Conservation (phyloP, 2,113 vertebrate species). For the Prochilodus magdalenae region DNA sequence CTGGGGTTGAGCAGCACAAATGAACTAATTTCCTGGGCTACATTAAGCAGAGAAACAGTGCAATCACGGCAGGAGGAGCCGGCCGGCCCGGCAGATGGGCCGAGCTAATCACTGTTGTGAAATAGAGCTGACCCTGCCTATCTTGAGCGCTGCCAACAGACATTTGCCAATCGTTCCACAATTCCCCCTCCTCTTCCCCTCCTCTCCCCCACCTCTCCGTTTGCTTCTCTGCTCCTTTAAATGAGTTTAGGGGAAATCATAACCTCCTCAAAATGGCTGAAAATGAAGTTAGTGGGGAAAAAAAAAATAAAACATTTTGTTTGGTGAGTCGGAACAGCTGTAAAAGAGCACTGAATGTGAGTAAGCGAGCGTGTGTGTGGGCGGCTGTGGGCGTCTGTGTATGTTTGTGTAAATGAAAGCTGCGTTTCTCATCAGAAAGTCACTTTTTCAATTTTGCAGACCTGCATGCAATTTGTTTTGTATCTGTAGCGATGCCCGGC, state of each 20-base stretch:
- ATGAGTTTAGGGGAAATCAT: conserved; percentile 60
- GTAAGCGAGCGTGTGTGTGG: conserved; percentile 53
- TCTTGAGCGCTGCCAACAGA: conserved; percentile 67
- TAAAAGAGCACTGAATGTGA: conserved; percentile 72
- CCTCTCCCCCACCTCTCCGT: conserved; percentile 47
- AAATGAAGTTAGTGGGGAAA: conserved; percentile 65
- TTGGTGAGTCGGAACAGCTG: conserved; percentile 72
- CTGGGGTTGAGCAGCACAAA: conserved; percentile 74
- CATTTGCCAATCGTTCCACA: conserved; percentile 64
- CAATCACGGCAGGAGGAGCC: conserved; percentile 77
- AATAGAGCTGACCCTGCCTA: conserved; percentile 82
- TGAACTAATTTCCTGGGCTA: conserved; percentile 78
- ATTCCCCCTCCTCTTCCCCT: conserved; percentile 51
- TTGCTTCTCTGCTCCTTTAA: conserved; percentile 65
- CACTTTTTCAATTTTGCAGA: conserved; percentile 3
- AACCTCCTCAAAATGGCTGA: conserved; percentile 67
- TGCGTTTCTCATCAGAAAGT: conserved; percentile 23
- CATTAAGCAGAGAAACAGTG: conserved; percentile 73
- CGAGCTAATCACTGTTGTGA: conserved; percentile 82
- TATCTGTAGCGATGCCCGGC: background rate
- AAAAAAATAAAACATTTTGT: conserved; percentile 65
- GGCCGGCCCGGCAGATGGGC: conserved; percentile 76
- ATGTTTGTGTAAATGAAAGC: background rate
- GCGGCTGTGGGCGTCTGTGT: conserved; percentile 11
- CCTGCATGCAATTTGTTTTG: conserved; percentile 21